Evolutionary conservation across 2,113 vertebrate genomes (phyloP), one percentile per base, ranked within the genome.

Genomic region (Gymnorhina tibicen): DNA sequence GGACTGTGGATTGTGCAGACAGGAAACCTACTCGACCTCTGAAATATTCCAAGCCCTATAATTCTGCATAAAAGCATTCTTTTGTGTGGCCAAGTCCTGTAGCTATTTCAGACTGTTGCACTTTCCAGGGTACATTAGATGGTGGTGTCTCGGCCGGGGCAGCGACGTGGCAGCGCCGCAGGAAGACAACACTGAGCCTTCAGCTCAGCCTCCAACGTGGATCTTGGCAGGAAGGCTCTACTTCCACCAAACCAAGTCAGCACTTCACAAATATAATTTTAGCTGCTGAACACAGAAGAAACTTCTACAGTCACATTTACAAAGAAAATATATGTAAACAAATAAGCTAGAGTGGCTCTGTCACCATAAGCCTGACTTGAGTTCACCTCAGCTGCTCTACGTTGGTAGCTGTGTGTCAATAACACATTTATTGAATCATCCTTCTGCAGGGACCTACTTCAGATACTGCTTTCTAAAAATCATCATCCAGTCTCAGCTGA

Each of bases 21-120:
- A 88, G 74, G 63, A 95, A 95, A 95, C 73, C 32, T 85, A 39
- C 63, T 90, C 53, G 81, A 91, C 84, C 74, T 91, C 77, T 91
- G 53, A 73, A 95, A 62, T 80, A 93, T 59, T 64, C 60, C 77
- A 76, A 83, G 67, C 74, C 67, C 82, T 93, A 0, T 87, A 93
- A 96, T 91, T 93, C 46, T 33, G 58, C 50, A 74, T 49, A 32
- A 58, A 93, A 87, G 3, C 39, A 35, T 42, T 64, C 13, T 24
- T 85, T 74, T 28, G 58, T 60, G 87, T 73, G 85, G 84, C 76
- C 52, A 64, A 58, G 76, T 6, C 1, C 56, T 18, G 67, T 1
- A 67, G 84, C 74, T 89, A 52, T 93, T 95, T 92, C 67, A 87
- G 89, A 21, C 33, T 33, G n/a, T 16, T 68, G 44, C 60, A 16